phyloP scores from a whole-genome alignment of 2,113 vertebrate species.

The Excalfactoria chinensis region DNA sequence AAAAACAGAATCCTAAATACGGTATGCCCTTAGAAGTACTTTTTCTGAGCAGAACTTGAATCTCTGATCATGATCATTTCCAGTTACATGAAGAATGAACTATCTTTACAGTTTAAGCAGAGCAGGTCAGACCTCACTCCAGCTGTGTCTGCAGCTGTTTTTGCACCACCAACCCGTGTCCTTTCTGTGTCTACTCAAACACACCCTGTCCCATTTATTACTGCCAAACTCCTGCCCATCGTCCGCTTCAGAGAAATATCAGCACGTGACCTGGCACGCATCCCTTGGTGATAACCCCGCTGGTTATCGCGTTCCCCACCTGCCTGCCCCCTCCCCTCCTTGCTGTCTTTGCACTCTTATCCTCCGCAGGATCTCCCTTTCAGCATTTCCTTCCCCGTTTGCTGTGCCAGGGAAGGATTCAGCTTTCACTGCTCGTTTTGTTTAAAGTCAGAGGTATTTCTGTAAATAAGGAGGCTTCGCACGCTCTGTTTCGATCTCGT shows the following conservation, averaged over 20 bases:
- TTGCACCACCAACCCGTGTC: accelerated
- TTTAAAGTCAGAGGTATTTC: neutral
- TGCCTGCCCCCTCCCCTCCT: neutral
- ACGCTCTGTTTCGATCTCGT: neutral
- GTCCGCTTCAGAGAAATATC: neutral
- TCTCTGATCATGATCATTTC: neutral
- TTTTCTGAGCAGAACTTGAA: neutral
- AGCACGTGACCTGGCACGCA: conserved; percentile 36
- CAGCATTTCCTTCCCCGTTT: neutral
- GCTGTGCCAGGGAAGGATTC: neutral
- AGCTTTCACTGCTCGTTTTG: neutral
- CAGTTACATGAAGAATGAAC: neutral
- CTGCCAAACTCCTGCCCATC: conserved; percentile 28
- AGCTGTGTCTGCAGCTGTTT: neutral
- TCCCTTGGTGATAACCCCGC: neutral
- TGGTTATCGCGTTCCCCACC: conserved; percentile 10
- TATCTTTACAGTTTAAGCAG: neutral
- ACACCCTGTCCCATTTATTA: conserved; percentile 3
- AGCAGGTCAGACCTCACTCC: accelerated
- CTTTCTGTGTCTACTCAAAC: neutral
- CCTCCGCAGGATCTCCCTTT: neutral
- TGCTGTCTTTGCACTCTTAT: neutral
- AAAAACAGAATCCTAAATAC: neutral
- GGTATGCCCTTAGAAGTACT: neutral
- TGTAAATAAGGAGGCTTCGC: neutral